Percentiles rank a stretch among this genome's conserved stretches.
Evolutionary conservation across 2,888 invertebrate species (phyloP).

Genomic region (Agriopis marginaria): DNA sequence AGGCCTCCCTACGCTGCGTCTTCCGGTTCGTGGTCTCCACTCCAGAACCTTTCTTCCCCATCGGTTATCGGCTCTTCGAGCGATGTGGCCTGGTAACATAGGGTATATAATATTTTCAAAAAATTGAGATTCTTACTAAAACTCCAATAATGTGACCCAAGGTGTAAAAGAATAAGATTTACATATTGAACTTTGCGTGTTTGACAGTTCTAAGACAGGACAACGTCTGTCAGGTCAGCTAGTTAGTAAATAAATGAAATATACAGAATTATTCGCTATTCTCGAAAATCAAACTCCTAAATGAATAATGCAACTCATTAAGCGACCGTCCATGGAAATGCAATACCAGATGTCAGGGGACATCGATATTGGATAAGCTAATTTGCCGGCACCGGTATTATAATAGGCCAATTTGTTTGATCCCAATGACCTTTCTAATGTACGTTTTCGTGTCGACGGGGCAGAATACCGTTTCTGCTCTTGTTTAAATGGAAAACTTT

Average conservation of each 20-base stretch:
- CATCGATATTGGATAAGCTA: slow-evolving; percentile 55
- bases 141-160: too few species aligned
- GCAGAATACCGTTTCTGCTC: slow-evolving; percentile 4
- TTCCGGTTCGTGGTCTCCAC: too few species aligned
- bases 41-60: too few species aligned
- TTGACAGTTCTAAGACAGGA: too few species aligned
- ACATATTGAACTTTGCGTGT: too few species aligned
- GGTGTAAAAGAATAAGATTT: too few species aligned
- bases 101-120: too few species aligned
- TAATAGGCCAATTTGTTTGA: slow-evolving; percentile 54
- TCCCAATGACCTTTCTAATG: slow-evolving; percentile 43
- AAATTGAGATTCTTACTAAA: too few species aligned
- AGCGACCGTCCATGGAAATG: slow-evolving; percentile 42
- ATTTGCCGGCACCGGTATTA: slow-evolving; percentile 49
- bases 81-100: too few species aligned
- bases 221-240: too few species aligned
- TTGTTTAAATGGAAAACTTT: not conserved
- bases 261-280: slow-evolving; percentile 45
- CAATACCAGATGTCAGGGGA: slow-evolving; percentile 51
- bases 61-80: too few species aligned
- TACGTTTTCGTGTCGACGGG: not conserved
- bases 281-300: slow-evolving; percentile 47
- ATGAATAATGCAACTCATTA: slow-evolving; percentile 58
- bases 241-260: not conserved
- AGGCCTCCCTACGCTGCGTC: too few species aligned